Base-by-base conservation (phyloP, 2,113 vertebrate species). In the Protobothrops flavoviridis region DNA sequence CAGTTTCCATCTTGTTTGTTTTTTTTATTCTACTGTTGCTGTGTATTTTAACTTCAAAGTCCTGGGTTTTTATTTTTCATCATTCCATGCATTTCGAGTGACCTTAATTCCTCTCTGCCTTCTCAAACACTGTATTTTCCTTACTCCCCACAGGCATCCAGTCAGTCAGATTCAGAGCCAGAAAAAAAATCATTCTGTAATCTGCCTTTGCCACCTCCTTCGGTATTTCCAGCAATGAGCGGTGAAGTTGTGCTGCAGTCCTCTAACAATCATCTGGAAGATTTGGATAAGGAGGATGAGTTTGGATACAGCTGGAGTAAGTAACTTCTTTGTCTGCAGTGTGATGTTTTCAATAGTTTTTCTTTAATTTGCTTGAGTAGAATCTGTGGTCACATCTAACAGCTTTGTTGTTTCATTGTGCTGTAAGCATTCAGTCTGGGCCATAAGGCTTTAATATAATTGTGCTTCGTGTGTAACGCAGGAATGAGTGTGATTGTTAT, bases 221-320 rank as follows among this genome's bases (percentile, higher is more conserved):
- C 98, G 89, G 94, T 97, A 43, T 97, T 98, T 95, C 97, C 97
- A 94, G 97, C 94, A 94, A 94, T 95, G 92, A 96, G 57, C 29
- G 88, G 96, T 93, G 98, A 98, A 89, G 96, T 59, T 61, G 10
- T 94, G 95, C 98, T 91, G 96, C 98, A 97, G 88, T 97, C 90
- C 95, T 98, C 96, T 94, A 33, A 74, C 92, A 96, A 91, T 93
- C 39, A 90, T 57, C 92, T 69, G 96, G 97, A 98, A 93, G 97
- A 98, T 69, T 33, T 93, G 89, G 97, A 97, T 69, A 96, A 95
- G 48, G 98, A 98, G 94, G 99, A 99, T 95, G 99, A 99, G 96
- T 99, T 99, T 11, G 98, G 98, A 94, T 99, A 99, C 97, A 99
- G 97, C 96, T 99, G 99, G 99, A 98, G 99, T 99, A 98, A 98